Evolutionary conservation across 2,797 vertebrate species (phyloP), one percentile per base, ranked within the genome.

Genomic region (Xenentodon cancila): DNA sequence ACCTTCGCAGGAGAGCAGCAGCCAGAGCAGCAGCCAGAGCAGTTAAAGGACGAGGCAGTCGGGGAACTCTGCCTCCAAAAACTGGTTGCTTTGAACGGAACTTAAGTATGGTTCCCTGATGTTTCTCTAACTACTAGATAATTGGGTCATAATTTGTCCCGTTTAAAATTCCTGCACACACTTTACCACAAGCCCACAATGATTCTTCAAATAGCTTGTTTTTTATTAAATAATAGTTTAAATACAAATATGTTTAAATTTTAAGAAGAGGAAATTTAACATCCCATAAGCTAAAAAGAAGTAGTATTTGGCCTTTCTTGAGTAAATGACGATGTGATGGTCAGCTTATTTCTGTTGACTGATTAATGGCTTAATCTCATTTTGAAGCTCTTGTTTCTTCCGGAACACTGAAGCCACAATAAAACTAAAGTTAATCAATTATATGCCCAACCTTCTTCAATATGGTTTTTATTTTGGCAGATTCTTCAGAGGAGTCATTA

Each of bases 351-450:
- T 25, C 3, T 5, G 17, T 46, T 53, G 11, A 37, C 15, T 37
- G 27, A 37, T 43, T 53, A 22, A 53, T 51, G 40, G 8, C 43
- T 19, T 27, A 16, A 60, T 50, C n/a, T 51, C 7, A 60, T 50
- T 32, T 15, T 11, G 6, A 17, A 15, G 20, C 13, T 12, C 34
- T 42, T 11, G n/a, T 16, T 50, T 63, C 19, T 21, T 19, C 53
- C 3, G 16, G 42, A 19, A 53, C 16, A 25, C 20, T 46, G 2
- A 34, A 63, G 22, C 25, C 27, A 47, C n/a, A 44, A 53, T 16
- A 43, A 19, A 8, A 5, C 15, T 22, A 20, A 47, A 27, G 42
- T 32, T 32, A 32, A 9, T 32, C 16, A 45, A 32, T 27, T 18
- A 9, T 25, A 19, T 55, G 18, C 45, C n/a, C 17, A 30, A 16